Percentiles rank a stretch among this genome's conserved stretches.
Evolutionary conservation across 2,797 vertebrate species (phyloP).

Genomic region (Argentina silus): DNA sequence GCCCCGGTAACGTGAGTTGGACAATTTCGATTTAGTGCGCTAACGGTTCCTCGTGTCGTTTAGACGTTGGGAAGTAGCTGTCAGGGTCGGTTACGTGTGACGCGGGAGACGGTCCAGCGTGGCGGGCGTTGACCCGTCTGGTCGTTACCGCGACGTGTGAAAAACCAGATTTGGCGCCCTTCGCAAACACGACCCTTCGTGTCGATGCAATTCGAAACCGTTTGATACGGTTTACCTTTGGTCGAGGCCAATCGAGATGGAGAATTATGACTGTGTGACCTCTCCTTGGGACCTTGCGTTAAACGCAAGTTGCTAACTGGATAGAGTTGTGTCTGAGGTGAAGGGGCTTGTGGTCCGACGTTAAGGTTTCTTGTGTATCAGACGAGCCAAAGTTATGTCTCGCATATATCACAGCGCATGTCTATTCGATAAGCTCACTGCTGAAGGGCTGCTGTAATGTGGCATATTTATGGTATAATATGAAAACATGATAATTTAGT

Average conservation of each 20-base stretch:
- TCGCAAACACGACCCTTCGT: conserved; percentile 26
- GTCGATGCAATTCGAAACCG: conserved; percentile 26
- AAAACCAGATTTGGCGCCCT: conserved; percentile 44
- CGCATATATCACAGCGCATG: conserved; percentile 22
- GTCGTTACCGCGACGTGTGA: conserved; percentile 31
- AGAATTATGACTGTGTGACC: conserved; percentile 35
- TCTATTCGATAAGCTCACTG: conserved; percentile 44
- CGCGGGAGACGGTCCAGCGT: conserved; percentile 23
- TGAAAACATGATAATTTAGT: conserved; percentile 50
- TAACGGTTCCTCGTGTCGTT: conserved; percentile 44
- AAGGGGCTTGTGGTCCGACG: not conserved
- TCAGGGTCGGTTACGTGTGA: conserved; percentile 54
- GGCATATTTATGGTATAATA: conserved; percentile 33
- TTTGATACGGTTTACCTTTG: conserved; percentile 22
- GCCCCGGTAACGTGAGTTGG: conserved; percentile 33
- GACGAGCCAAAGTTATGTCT: conserved; percentile 29
- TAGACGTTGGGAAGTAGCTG: conserved; percentile 59
- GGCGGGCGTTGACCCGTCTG: conserved; percentile 9
- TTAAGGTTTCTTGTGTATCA: not conserved
- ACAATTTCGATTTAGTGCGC: conserved; percentile 63
- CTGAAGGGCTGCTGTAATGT: conserved; percentile 18
- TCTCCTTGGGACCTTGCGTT: conserved; percentile 1
- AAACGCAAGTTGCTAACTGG: not conserved
- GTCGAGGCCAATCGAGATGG: conserved; percentile 10
- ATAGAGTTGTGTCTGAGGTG: conserved; percentile 18